Percentiles rank a stretch among this genome's conserved stretches.
Conservation (phyloP, 2,113 vertebrate species). For the Neotoma lepida region DNA sequence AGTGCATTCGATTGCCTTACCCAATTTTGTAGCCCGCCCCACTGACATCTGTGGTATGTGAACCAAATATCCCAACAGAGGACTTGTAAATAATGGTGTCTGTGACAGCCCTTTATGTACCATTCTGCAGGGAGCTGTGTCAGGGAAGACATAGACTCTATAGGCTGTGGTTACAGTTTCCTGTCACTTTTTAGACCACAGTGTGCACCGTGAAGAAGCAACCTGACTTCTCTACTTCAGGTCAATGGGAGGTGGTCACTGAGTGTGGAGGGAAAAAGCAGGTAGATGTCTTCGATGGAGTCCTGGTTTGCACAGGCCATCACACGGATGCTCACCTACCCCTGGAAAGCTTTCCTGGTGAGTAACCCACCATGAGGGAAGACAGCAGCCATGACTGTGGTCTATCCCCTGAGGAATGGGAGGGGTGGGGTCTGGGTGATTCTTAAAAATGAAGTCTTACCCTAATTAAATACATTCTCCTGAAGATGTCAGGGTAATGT, state of each 20-base stretch:
- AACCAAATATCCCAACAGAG: background rate
- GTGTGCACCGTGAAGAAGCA: slow-evolving; percentile 87
- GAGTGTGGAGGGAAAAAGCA: slow-evolving; percentile 85
- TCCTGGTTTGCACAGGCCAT: slow-evolving; percentile 93
- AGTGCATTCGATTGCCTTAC: background rate
- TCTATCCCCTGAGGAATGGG: background rate
- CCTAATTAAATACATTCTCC: background rate
- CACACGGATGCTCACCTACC: slow-evolving; percentile 87
- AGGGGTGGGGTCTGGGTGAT: background rate
- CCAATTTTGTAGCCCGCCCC: background rate
- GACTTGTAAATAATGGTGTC: background rate
- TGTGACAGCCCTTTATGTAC: background rate
- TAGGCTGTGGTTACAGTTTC: background rate
- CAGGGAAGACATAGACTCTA: background rate
- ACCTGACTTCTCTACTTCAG: slow-evolving; percentile 87
- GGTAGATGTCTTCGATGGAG: slow-evolving; percentile 87
- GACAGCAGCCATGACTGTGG: background rate
- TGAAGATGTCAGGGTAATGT: background rate
- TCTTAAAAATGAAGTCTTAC: background rate
- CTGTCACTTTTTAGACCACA: slow-evolving; percentile 84
- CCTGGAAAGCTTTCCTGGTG: slow-evolving; percentile 90
- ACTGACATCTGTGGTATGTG: background rate
- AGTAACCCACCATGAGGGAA: background rate
- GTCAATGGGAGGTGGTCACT: slow-evolving; percentile 91
- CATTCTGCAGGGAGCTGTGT: background rate